A percentile compares a stretch with the other conserved stretches of the same genome.
Evolutionary conservation across 2,888 invertebrate species (phyloP).

Genomic region (Ectemnius continuus): DNA sequence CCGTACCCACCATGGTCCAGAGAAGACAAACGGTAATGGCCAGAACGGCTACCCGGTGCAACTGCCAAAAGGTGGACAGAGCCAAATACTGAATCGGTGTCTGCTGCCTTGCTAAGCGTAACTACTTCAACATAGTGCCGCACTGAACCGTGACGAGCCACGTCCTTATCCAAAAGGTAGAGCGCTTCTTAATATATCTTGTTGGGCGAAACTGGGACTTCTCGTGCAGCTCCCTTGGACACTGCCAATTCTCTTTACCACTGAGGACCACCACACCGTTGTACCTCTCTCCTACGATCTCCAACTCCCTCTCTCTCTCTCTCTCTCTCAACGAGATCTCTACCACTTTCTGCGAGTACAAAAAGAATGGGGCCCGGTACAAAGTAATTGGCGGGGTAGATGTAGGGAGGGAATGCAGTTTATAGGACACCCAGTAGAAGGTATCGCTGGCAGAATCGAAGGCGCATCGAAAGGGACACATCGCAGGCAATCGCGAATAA

Average conservation of each 20-base stretch:
- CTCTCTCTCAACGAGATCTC: no score
- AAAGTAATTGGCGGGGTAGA: no score
- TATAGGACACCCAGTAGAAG: no score
- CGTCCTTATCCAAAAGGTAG: conserved; percentile 26
- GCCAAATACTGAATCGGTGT: conserved; percentile 50
- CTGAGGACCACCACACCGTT: no score
- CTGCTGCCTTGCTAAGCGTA: conserved; percentile 46
- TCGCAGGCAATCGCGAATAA: conserved; percentile 35
- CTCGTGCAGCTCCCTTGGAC: neutral
- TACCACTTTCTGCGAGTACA: no score
- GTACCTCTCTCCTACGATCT: no score
- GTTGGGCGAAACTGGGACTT: conserved; percentile 6
- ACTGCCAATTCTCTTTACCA: neutral
- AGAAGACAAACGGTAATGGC: conserved; percentile 53
- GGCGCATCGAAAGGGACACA: conserved; percentile 38
- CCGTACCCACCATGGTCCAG: conserved; percentile 42
- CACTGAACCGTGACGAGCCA: conserved; percentile 29
- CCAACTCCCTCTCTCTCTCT: no score
- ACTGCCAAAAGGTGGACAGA: conserved; percentile 50
- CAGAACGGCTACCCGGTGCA: conserved; percentile 47
- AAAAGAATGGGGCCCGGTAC: no score
- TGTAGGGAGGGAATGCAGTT: no score
- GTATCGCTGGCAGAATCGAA: conserved; percentile 6
- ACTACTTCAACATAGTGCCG: conserved; percentile 47
- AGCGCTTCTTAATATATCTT: conserved; percentile 19